phyloP scores from a whole-genome alignment of 1,140 invertebrate genomes.

The Brachionus koreanus region DNA sequence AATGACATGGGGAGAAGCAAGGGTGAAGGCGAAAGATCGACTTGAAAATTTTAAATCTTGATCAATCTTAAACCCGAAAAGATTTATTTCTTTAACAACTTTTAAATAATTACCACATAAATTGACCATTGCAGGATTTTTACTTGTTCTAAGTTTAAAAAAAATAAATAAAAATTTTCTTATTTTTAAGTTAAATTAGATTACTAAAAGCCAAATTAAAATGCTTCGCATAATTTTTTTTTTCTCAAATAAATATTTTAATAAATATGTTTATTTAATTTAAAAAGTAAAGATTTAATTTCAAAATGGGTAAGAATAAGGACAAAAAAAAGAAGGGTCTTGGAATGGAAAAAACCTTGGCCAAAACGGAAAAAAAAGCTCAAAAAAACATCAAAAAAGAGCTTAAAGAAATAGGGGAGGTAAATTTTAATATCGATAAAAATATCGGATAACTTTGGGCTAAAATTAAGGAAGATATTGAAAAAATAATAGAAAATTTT shows the following conservation, averaged over 20 bases:
- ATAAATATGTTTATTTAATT: not conserved
- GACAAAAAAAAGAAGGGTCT: slow-evolving; percentile 43
- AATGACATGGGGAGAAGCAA: too few species aligned
- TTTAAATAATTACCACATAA: too few species aligned
- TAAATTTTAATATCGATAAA: not conserved
- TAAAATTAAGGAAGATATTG: slow-evolving; percentile 40
- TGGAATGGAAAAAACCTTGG: slow-evolving; percentile 43
- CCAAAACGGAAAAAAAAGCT: slow-evolving; percentile 36
- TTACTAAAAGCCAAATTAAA: too few species aligned
- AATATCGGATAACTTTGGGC: not conserved
- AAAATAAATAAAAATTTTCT: too few species aligned
- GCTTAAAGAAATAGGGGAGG: slow-evolving; percentile 39
- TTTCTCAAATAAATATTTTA: not conserved
- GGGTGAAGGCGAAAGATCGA: too few species aligned
- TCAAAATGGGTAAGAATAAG: slow-evolving; percentile 39
- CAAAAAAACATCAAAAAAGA: slow-evolving; percentile 43
- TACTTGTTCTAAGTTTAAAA: too few species aligned
- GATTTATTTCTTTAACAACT: too few species aligned
- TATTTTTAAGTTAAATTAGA: too few species aligned
- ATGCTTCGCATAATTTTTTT: not conserved
- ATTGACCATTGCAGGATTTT: too few species aligned
- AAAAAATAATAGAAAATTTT: slow-evolving; percentile 28
- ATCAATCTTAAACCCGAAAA: too few species aligned
- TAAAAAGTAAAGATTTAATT: not conserved
- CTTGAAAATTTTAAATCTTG: too few species aligned